Evolutionary conservation across 2,888 invertebrate genomes (phyloP).

Genomic region (Petrophora chlorosata): DNA sequence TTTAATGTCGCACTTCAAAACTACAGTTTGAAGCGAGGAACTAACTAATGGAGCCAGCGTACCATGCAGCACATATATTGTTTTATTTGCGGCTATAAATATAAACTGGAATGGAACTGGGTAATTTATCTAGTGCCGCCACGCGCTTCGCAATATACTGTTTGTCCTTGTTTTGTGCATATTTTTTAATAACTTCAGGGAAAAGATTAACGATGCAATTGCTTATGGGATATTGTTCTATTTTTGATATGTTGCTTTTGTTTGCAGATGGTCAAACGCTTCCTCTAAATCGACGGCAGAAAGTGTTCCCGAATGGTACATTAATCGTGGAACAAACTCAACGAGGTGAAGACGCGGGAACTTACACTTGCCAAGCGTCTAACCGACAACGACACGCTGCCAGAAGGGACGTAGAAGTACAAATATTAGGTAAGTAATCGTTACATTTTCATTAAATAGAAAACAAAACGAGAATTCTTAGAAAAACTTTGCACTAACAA

Average conservation of each 20-base stretch:
- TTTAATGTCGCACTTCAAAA: conserved; percentile 40
- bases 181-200: neutral
- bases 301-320: conserved; percentile 93
- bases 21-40: conserved; percentile 35
- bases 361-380: conserved; percentile 94
- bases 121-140: conserved; percentile 16
- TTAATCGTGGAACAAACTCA: conserved; percentile 94
- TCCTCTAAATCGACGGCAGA: conserved; percentile 93
- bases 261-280: conserved; percentile 90
- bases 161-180: neutral
- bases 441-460: neutral
- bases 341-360: conserved; percentile 92
- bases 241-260: neutral
- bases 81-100: conserved; percentile 26
- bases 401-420: conserved; percentile 89
- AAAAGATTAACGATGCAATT: neutral
- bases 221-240: neutral
- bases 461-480: conserved; percentile 2
- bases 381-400: conserved; percentile 92
- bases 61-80: conserved; percentile 21
- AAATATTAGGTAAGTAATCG: conserved; percentile 85
- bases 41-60: conserved; percentile 20
- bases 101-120: conserved; percentile 19
- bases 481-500: neutral
- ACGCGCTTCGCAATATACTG: conserved; percentile 5